Conservation (phyloP, 2,797 vertebrate species). For the Hemitrygon akajei region DNA sequence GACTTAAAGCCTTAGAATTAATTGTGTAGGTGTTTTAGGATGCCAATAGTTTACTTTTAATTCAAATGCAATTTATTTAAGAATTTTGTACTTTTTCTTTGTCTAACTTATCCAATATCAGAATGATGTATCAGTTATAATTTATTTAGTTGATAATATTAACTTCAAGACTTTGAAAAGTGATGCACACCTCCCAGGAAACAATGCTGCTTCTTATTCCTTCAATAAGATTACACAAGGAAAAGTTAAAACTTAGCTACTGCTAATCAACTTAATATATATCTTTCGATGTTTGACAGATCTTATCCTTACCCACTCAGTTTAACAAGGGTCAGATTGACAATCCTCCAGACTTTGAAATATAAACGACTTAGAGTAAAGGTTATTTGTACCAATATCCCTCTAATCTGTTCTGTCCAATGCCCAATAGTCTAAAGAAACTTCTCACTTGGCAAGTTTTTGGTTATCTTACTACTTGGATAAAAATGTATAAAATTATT, state of each 20-base stretch:
- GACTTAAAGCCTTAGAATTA: background rate
- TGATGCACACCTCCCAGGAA: background rate
- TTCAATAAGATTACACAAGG: background rate
- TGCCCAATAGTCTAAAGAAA: background rate
- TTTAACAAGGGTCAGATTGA: background rate
- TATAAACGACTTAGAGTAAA: background rate
- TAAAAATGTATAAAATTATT: background rate
- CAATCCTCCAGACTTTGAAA: background rate
- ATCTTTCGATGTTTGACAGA: background rate
- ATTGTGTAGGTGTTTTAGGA: background rate
- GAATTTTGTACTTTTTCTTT: background rate
- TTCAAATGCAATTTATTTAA: background rate
- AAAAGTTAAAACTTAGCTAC: background rate
- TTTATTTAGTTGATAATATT: background rate
- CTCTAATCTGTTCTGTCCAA: background rate
- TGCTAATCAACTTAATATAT: conserved; percentile 5
- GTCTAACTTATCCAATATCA: background rate
- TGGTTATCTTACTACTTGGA: background rate
- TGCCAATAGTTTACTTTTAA: background rate
- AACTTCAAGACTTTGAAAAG: background rate
- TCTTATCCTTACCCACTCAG: background rate
- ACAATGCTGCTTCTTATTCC: background rate
- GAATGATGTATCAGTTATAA: background rate
- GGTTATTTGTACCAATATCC: background rate
- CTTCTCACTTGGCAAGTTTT: background rate